Conservation (phyloP, 92 coral and sea anemone species). For the Plumapathes pennacea region DNA sequence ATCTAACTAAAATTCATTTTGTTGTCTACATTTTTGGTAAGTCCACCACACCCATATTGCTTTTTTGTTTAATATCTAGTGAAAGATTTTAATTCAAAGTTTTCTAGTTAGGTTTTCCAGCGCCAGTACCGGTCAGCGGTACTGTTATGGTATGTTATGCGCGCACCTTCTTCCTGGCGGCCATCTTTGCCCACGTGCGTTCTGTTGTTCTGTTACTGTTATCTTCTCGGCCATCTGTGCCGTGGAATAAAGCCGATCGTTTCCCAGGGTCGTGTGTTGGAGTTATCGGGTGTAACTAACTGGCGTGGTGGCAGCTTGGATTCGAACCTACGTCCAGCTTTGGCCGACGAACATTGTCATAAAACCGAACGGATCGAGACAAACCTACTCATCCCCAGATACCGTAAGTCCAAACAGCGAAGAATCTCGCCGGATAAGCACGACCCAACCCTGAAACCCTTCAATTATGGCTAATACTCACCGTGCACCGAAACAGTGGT, state of each 20-base stretch:
- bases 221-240: background rate
- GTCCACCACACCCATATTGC: too few relatives aligned
- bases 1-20: too few relatives aligned
- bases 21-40: too few relatives aligned
- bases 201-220: too few relatives aligned
- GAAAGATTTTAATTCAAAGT: too few relatives aligned
- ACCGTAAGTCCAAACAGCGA: constrained; percentile 14
- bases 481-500: constrained; percentile 54
- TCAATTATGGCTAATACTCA: constrained; percentile 43
- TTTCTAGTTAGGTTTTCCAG: too few relatives aligned
- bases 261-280: constrained; percentile 3
- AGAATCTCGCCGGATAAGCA: constrained; percentile 14
- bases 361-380: too few relatives aligned
- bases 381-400: background rate
- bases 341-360: background rate
- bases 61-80: too few relatives aligned
- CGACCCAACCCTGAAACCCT: constrained; percentile 2
- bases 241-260: too few relatives aligned
- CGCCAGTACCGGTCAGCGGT: constrained; percentile 17
- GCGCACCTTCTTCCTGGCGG: too few relatives aligned
- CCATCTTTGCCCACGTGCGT: too few relatives aligned
- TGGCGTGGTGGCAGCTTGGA: constrained; percentile 48
- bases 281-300: background rate
- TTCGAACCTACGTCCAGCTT: constrained; percentile 8
- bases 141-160: background rate